Evolutionary conservation across 2,888 invertebrate species (phyloP), one percentile per base, ranked within the genome.

Genomic region (Metalampra italica): DNA sequence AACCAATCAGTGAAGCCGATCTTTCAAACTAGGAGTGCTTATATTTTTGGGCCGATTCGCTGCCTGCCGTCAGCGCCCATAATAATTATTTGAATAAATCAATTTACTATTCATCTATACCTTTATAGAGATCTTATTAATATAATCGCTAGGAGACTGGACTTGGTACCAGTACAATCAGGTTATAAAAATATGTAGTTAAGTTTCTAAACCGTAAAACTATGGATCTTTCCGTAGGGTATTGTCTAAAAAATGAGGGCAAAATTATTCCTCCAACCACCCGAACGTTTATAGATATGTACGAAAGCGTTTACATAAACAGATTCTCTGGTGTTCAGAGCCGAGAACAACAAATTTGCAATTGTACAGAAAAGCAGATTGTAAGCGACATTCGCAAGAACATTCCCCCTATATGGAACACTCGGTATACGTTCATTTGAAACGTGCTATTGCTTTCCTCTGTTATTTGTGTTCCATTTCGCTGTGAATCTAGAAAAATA

Each of bases 401-500:
- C 46, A 59, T 53, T 49, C 47, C 46, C 50, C 29, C 13, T 32
- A 9, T 11, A n/a, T 12, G 9, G 37, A 51, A 46, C 39, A 42
- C 29, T 46, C 49, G 43, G 59, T 55, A 48, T 53, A 52, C 54
- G 54, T 64, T 64, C 58, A 63, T 64, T 65, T 57, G 53, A 51
- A 59, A 60, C 55, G 54, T 59, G 50, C 50, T 58, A 55, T 62
- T 62, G 55, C 53, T 53, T 55, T 57, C 43, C 51, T 48, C 48
- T 46, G 54, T 54, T 64, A 59, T 69, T 69, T 69, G 59, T 56
- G 54, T 64, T 65, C 55, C 56, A 64, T 66, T 64, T 53, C 52
- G 47, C 37, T 49, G 44, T 42, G 47, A 52, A 48, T 48, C 53
- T 61, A 51, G 53, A 52, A 63, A 64, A 64, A 66, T 61, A 62